Evolutionary conservation across 2,797 vertebrate species (phyloP).

Genomic region (Falco cherrug): DNA sequence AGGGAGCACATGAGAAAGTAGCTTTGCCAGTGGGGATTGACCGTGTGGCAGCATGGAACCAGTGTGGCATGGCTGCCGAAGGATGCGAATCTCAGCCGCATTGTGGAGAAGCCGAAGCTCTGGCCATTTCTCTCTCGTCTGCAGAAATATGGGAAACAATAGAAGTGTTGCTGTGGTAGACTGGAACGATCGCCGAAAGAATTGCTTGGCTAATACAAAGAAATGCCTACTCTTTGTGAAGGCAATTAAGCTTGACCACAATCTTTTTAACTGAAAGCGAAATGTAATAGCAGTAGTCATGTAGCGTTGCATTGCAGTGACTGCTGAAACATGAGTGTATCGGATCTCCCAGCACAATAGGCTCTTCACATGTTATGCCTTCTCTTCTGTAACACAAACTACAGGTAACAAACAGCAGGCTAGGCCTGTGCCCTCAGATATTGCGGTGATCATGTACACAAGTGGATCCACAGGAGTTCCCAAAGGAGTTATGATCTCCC

Average conservation of each 20-base stretch:
- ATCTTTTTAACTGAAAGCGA: neutral
- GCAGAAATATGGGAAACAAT: neutral
- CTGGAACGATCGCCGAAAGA: neutral
- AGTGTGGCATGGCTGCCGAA: neutral
- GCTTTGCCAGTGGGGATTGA: neutral
- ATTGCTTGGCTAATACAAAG: neutral
- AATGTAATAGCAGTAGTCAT: neutral
- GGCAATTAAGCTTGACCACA: neutral
- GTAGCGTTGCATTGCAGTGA: neutral
- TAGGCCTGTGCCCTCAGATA: constrained; percentile 82
- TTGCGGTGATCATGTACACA: constrained; percentile 97
- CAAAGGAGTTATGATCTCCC: constrained; percentile 96
- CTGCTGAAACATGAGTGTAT: neutral
- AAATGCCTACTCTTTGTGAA: neutral
- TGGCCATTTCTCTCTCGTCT: neutral
- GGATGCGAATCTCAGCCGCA: neutral
- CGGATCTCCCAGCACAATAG: neutral
- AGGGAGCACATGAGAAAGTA: neutral
- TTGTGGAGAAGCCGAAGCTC: neutral
- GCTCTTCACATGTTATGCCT: neutral
- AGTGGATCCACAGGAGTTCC: constrained; percentile 93
- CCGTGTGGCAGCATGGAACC: neutral
- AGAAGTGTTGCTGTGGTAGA: neutral
- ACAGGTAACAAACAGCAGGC: constrained; percentile 77
- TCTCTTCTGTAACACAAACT: neutral